These are phyloP conservation scores for Ornithoptera priamus DNA, from an alignment of 2,888 invertebrate species.

Conservation along the genomic window DNA sequence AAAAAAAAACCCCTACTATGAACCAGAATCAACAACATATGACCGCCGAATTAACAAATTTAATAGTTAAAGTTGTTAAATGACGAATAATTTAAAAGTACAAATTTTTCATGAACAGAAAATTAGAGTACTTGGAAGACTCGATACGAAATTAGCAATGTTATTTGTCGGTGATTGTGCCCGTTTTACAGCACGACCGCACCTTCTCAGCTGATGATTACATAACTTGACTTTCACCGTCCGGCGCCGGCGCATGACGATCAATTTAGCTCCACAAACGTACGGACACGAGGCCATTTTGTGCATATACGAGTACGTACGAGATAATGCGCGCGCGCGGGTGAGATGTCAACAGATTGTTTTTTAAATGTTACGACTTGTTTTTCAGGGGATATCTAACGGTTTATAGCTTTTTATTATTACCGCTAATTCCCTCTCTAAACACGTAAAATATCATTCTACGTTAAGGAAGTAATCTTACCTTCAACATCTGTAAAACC, in stretches of 20 bases:
- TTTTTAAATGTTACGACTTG: conserved; percentile 22
- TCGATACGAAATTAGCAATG: conserved; percentile 15
- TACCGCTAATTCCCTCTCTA: conserved; percentile 4
- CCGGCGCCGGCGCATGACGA: conserved; percentile 42
- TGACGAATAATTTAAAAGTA: background rate
- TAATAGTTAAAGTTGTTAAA: background rate
- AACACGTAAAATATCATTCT: background rate
- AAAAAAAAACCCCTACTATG: no score
- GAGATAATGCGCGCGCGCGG: conserved; percentile 16
- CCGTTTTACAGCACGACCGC: conserved; percentile 21
- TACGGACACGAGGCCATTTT: conserved; percentile 23
- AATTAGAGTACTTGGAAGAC: background rate
- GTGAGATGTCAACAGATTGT: conserved; percentile 28
- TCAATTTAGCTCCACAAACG: conserved; percentile 28
- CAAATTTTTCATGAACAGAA: background rate
- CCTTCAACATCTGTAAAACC: conserved; percentile 10
- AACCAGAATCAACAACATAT: no score
- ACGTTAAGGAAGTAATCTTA: conserved; percentile 9
- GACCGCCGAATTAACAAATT: no score
- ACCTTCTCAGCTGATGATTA: conserved; percentile 47
- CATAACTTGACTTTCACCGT: conserved; percentile 50
- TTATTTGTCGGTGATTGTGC: conserved; percentile 26
- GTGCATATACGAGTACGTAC: conserved; percentile 20
- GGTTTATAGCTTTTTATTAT: background rate
- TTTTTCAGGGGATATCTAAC: conserved; percentile 9